Base-by-base conservation (phyloP, 1,140 invertebrate genomes). In the Parapsyche elsis region DNA sequence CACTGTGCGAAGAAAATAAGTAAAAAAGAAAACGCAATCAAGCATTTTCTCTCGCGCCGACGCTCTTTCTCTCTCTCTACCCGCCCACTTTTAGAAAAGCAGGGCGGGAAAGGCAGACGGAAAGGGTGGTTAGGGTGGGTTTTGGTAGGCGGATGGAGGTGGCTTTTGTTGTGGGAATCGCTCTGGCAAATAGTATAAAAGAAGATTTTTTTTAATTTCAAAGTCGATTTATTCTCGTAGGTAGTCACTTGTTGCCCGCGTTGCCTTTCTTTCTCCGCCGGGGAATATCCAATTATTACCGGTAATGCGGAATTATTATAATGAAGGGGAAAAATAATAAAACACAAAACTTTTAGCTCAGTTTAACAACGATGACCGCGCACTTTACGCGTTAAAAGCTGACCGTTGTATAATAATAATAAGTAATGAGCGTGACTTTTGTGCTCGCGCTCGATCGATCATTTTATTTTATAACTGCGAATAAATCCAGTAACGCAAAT, bases 141-240 rank as follows among this genome's bases (percentile, higher is more conserved):
- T 16, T 19, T n/a, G 14, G 73, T 46, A n/a, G 73, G 46, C 16
- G 46, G 64, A 23, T 10, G 64, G 24, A 14, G 71, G 57, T 49
- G 71, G 71, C 49, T 82, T 80, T 82, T 82, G 78, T 82, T 80
- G 57, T 76, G 78, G 57, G 79, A 70, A 80, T 80, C 59, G 46
- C 30, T 38, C 53, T 49, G 70, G 79, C 79, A 80, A 76, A 76
- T 81, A 79, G 70, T 77, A 75, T 74, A 77, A 79, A 80, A 73
- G 78, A 78, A 71, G 70, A 73, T 80, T 82, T 82, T 82, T 46
- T 82, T 78, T 78, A 78, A 80, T 82, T 82, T 82, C 74, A 82
- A 74, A 80, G 81, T 82, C 78, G 78, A 80, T 82, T 80, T 80
- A 82, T 82, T 82, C 71, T 45, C 71, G 38, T 14, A 26, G 49